These are phyloP conservation scores for Gorsachius goisagi DNA, from an alignment of 2,113 vertebrate genomes.

Conservation along the genomic window DNA sequence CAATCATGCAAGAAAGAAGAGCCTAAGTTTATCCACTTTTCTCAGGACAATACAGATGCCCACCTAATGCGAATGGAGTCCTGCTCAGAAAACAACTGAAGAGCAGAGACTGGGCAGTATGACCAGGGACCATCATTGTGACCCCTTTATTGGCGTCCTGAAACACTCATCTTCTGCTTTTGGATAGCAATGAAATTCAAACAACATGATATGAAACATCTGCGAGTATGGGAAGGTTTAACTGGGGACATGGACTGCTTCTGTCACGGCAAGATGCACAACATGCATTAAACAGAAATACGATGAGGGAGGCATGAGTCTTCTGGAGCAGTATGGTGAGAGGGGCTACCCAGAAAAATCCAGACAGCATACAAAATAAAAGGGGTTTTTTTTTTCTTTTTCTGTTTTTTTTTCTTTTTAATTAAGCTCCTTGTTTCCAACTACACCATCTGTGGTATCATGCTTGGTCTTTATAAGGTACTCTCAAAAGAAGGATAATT, in stretches of 20 bases:
- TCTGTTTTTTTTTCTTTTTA: neutral
- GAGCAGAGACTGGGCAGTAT: neutral
- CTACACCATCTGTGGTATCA: constrained; percentile 5
- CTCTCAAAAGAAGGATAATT: neutral
- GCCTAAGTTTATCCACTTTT: neutral
- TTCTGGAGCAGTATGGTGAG: neutral
- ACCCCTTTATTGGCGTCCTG: neutral
- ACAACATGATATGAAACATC: neutral
- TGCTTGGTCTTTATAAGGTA: neutral
- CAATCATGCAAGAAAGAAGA: neutral
- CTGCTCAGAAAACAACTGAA: neutral
- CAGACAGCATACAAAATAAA: neutral
- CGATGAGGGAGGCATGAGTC: rapidly evolving
- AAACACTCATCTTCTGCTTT: neutral
- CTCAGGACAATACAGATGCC: neutral
- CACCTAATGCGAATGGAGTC: neutral
- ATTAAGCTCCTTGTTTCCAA: neutral
- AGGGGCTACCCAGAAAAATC: neutral
- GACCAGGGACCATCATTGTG: rapidly evolving
- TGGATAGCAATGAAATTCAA: neutral
- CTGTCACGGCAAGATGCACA: neutral
- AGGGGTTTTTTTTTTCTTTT: rapidly evolving
- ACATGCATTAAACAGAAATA: neutral
- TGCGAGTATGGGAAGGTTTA: neutral
- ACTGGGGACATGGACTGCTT: neutral